phyloP scores from a whole-genome alignment of 2,888 invertebrate species.

The Epistrophe grossulariae region DNA sequence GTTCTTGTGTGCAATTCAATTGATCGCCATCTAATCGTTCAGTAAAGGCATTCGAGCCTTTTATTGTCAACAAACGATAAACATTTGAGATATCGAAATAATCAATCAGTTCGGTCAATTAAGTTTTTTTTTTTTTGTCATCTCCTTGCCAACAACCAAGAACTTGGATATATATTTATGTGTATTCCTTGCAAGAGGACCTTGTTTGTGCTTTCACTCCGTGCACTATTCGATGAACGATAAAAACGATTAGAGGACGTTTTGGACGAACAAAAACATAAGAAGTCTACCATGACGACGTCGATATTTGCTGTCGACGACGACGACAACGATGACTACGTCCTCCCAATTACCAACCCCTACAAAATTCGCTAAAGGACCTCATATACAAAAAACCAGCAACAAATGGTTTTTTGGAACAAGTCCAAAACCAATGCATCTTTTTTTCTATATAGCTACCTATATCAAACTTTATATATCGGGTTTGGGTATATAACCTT shows the following conservation, averaged over 20 bases:
- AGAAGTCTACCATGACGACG: conserved; percentile 54
- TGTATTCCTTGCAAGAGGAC: conserved; percentile 31
- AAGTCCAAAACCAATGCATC: conserved; percentile 78
- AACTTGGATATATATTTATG: conserved; percentile 25
- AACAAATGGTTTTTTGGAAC: conserved; percentile 82
- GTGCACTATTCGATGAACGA: conserved; percentile 63
- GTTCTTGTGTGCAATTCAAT: conserved; percentile 55
- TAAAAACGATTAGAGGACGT: conserved; percentile 72
- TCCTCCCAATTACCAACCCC: neutral
- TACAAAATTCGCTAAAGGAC: neutral
- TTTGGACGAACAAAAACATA: conserved; percentile 49
- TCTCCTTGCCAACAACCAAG: neutral
- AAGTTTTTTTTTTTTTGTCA: conserved; percentile 61
- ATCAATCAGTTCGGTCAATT: conserved; percentile 76
- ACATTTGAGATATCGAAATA: conserved; percentile 76
- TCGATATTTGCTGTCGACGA: conserved; percentile 58
- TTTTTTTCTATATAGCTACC: conserved; percentile 12
- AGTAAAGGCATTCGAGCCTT: conserved; percentile 74
- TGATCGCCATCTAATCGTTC: conserved; percentile 72
- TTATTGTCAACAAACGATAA: conserved; percentile 76
- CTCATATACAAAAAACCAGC: conserved; percentile 75
- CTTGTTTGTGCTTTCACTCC: conserved; percentile 6
- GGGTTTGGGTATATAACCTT: conserved; percentile 5
- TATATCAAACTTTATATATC: conserved; percentile 21
- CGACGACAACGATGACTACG: neutral